Base-by-base conservation (phyloP, 2,113 vertebrate species). In the Hemichromis elongatus region DNA sequence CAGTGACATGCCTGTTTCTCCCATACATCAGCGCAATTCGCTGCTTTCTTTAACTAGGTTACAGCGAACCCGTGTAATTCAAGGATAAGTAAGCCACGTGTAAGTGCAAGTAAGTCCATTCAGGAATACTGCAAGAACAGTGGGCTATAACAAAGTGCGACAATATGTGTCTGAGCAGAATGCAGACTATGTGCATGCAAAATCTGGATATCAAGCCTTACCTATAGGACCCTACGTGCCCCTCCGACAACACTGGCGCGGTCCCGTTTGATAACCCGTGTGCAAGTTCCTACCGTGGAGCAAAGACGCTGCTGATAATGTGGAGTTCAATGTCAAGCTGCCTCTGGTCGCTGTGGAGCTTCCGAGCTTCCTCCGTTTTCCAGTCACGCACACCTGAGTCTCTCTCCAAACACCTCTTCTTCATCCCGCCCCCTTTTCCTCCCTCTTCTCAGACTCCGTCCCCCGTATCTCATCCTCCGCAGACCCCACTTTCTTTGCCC, bases 351-450 rank as follows among this genome's bases (percentile, higher is more conserved):
- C 84, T 73, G 86, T 42, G 83, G 80, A 85, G 84, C 85, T 86
- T 83, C 86, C 53, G 77, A 86, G 90, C 93, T 90, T 80, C 87
- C 92, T 94, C 86, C 89, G 95, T 91, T 94, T 95, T 95, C 94
- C 84, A 90, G 94, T 95, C 95, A 96, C 95, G 94, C 92, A 94
- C 94, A 95, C 94, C 94, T 94, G 94, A 94, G 91, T 82, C 87
- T 88, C 82, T 86, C 92, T 92, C 90, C 87, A 81, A 92, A 90
- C 92, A 93, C 90, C 87, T 88, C 93, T 81, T 77, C 86, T 87
- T 90, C 89, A 78, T 59, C 86, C 86, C 85, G 54, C 81, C 89
- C 70, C 66, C 63, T 75, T 81, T 54, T 77, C 56, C 84, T 42
- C 50, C 59, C 75, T 77, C 73, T 55, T 61, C 59, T 37, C 77